These are phyloP conservation scores for Mimas tiliae DNA, from an alignment of 2,888 invertebrate species.

Conservation along the genomic window DNA sequence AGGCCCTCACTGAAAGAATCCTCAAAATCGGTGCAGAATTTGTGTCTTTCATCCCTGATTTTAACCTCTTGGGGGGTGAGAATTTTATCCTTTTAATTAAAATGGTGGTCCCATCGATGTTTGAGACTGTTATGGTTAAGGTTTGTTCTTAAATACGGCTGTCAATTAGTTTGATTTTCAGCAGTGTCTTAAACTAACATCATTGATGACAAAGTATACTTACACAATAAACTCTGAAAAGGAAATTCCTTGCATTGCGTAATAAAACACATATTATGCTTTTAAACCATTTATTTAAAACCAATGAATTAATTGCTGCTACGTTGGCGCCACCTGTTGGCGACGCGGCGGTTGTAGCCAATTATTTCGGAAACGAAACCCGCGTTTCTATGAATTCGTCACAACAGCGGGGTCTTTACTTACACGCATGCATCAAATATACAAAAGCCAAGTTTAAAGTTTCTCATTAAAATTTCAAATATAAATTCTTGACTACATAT, in stretches of 20 bases:
- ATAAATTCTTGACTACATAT: conserved; percentile 58
- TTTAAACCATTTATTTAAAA: conserved; percentile 73
- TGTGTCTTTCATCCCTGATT: too few relatives aligned
- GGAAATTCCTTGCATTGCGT: conserved; percentile 28
- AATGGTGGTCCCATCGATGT: too few relatives aligned
- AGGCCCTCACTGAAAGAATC: too few relatives aligned
- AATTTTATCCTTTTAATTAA: too few relatives aligned
- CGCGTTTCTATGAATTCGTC: conserved; percentile 1
- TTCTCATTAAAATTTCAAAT: conserved; percentile 56
- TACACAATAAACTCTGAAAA: too few relatives aligned
- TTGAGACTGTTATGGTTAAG: too few relatives aligned
- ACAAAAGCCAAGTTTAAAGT: conserved; percentile 61
- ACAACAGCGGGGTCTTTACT: conserved; percentile 22
- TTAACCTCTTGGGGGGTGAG: too few relatives aligned
- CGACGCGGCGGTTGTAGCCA: conserved; percentile 35
- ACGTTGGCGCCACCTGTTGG: conserved; percentile 35
- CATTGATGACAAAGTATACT: too few relatives aligned
- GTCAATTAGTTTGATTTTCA: too few relatives aligned
- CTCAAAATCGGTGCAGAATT: too few relatives aligned
- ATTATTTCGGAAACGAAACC: conserved; percentile 35
- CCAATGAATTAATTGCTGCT: conserved; percentile 48
- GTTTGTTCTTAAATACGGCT: too few relatives aligned
- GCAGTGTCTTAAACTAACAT: too few relatives aligned
- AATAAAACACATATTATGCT: conserved; percentile 52
- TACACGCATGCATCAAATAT: conserved; percentile 51